Conservation (phyloP, 2,113 vertebrate genomes). For the Ammodytes marinus region DNA sequence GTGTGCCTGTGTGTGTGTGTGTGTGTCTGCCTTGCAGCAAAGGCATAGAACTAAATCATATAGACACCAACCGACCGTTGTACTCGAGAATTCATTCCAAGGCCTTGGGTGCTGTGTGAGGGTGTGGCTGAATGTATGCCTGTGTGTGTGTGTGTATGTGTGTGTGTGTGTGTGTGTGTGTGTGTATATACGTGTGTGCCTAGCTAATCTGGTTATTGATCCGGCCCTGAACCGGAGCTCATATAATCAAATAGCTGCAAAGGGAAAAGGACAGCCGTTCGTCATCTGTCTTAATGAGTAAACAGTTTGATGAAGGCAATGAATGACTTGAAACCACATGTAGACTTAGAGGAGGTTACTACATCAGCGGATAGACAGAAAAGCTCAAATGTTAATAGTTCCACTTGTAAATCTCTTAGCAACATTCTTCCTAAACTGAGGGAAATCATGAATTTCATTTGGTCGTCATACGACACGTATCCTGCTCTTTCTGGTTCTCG, state of each 20-base stretch:
- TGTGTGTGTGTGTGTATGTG: conserved; percentile 8
- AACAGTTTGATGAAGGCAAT: conserved; percentile 72
- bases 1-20: conserved; percentile 6
- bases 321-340: conserved; percentile 63
- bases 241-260: conserved; percentile 79
- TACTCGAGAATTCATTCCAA: conserved; percentile 72
- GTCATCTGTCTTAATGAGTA: conserved; percentile 79
- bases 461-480: not conserved
- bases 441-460: conserved; percentile 6
- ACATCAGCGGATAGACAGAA: conserved; percentile 21
- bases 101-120: conserved; percentile 52
- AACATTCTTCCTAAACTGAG: conserved; percentile 24
- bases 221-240: conserved; percentile 74
- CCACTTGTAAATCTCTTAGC: conserved; percentile 8
- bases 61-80: conserved; percentile 62
- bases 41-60: conserved; percentile 72
- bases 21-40: conserved; percentile 69
- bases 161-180: conserved; percentile 11
- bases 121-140: conserved; percentile 43
- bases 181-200: conserved; percentile 14
- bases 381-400: conserved; percentile 28
- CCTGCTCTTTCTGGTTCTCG: not conserved
- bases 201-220: conserved; percentile 80
- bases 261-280: conserved; percentile 76
- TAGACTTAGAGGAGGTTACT: conserved; percentile 43